Conservation (phyloP, 2,113 vertebrate species). For the Syrmaticus mikado region DNA sequence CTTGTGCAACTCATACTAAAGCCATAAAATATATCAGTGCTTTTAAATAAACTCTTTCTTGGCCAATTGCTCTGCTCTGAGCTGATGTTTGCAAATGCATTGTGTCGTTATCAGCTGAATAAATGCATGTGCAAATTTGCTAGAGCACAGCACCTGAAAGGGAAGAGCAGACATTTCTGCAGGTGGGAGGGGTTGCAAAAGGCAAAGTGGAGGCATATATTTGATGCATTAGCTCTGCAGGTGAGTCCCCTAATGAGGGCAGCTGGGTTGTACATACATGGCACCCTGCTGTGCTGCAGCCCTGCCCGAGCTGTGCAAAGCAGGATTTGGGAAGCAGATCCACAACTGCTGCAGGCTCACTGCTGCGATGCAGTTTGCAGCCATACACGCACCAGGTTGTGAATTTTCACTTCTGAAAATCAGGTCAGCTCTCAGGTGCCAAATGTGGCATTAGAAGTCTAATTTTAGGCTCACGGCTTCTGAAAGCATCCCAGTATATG, state of each 20-base stretch:
- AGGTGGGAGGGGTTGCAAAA: neutral
- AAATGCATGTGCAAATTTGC: neutral
- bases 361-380: neutral
- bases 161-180: neutral
- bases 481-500: neutral
- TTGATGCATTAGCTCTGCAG: neutral
- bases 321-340: neutral
- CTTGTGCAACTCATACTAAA: neutral
- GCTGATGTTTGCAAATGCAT: neutral
- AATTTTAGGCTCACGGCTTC: conserved; percentile 42
- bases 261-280: neutral
- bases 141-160: neutral
- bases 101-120: neutral
- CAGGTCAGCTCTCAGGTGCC: conserved; percentile 39
- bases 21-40: neutral
- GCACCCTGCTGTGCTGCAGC: neutral
- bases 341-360: neutral
- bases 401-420: conserved; percentile 27
- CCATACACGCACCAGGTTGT: neutral
- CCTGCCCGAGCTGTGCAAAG: neutral
- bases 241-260: neutral
- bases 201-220: neutral
- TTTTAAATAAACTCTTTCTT: neutral
- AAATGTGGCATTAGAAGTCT: conserved; percentile 5
- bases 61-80: neutral